phyloP scores from a whole-genome alignment of 2,888 invertebrate species.

The Leucoma salicis region DNA sequence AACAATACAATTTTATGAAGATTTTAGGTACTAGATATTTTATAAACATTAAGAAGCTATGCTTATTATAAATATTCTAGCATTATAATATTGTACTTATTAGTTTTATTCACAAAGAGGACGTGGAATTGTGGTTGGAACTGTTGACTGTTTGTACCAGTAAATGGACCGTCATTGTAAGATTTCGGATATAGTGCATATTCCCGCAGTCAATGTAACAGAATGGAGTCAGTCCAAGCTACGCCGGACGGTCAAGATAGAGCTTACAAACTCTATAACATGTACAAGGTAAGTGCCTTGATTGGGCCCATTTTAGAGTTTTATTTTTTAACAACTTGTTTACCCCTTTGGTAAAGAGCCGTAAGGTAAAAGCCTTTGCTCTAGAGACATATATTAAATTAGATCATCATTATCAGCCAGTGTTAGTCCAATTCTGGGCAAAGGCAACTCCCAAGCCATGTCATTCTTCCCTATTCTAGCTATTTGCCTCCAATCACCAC shows the following conservation, averaged over 20 bases:
- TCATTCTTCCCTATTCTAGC: too few relatives aligned
- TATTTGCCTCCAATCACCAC: too few relatives aligned
- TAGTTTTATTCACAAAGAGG: not conserved
- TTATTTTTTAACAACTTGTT: too few relatives aligned
- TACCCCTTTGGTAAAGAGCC: too few relatives aligned
- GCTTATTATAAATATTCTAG: too few relatives aligned
- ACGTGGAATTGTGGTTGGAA: conserved; percentile 21
- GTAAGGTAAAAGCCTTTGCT: too few relatives aligned
- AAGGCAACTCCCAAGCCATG: too few relatives aligned
- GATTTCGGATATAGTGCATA: conserved; percentile 34
- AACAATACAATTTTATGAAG: not conserved
- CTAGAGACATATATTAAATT: too few relatives aligned
- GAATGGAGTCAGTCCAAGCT: conserved; percentile 66
- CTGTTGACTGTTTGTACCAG: conserved; percentile 22
- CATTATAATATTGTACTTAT: not conserved
- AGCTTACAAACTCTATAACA: conserved; percentile 68
- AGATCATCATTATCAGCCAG: too few relatives aligned
- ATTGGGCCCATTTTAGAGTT: too few relatives aligned
- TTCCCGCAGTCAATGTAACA: conserved; percentile 47
- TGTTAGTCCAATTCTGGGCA: too few relatives aligned
- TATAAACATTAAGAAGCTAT: not conserved
- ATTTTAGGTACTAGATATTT: not conserved
- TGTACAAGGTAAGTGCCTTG: conserved; percentile 66
- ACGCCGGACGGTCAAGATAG: conserved; percentile 63
- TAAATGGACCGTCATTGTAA: conserved; percentile 62